These are phyloP conservation scores for Verasper variegatus DNA, from an alignment of 2,113 vertebrate species.

Conservation along the genomic window DNA sequence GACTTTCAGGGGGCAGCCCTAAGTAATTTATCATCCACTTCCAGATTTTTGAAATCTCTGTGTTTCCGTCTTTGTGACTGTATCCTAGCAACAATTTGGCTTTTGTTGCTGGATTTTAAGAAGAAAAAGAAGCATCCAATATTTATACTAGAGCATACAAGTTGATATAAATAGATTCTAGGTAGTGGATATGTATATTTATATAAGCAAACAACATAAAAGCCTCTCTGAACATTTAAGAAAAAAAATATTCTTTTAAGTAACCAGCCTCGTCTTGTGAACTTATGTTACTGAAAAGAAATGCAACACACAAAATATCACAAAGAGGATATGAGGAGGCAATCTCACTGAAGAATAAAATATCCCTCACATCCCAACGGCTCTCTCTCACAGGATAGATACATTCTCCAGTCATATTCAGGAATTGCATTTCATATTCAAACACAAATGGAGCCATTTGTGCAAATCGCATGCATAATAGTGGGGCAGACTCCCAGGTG, in stretches of 20 bases:
- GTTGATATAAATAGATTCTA: not conserved
- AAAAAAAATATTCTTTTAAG: not conserved
- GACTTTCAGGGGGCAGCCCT: no score
- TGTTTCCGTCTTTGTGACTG: no score
- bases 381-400: constrained; percentile 53
- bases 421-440: constrained; percentile 72
- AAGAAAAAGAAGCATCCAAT: not conserved
- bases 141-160: not conserved
- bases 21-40: no score
- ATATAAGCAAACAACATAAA: not conserved
- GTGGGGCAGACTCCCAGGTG: constrained; percentile 67
- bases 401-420: constrained; percentile 43
- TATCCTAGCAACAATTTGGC: no score
- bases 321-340: constrained; percentile 13
- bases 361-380: constrained; percentile 38
- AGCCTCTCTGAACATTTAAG: no score
- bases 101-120: no score
- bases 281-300: not conserved
- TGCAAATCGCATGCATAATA: constrained; percentile 75
- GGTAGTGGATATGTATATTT: not conserved
- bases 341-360: constrained; percentile 52
- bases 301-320: not conserved
- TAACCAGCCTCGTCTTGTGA: not conserved
- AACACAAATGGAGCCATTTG: constrained; percentile 81
- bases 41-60: no score